These are phyloP conservation scores for Suricata suricatta DNA, from an alignment of 2,113 vertebrate species.

Conservation along the genomic window DNA sequence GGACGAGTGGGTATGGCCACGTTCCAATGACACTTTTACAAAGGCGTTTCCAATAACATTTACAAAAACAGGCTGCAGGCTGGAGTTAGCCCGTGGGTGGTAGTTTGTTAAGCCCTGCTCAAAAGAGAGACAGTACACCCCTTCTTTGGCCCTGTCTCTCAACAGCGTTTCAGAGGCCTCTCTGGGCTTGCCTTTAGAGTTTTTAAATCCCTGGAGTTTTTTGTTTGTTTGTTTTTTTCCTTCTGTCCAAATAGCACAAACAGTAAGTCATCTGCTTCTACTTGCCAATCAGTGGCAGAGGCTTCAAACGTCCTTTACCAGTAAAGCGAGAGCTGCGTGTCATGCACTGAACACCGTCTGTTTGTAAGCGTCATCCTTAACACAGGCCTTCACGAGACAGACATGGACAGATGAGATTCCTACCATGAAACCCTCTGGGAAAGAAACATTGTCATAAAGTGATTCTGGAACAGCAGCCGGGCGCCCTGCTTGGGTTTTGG, in stretches of 20 bases:
- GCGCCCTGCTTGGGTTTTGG: not conserved
- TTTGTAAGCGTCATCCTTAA: not conserved
- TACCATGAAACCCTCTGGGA: not conserved
- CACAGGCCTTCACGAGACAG: not conserved
- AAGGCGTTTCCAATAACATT: not conserved
- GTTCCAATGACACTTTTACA: not conserved
- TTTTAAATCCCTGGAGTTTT: not conserved
- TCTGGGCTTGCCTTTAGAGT: not conserved
- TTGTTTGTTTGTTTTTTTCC: not conserved
- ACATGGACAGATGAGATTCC: not conserved
- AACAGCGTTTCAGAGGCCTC: not conserved
- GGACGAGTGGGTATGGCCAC: not conserved
- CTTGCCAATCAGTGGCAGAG: not conserved
- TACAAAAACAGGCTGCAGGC: not conserved
- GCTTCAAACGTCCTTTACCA: not conserved
- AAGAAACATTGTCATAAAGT: fast-evolving
- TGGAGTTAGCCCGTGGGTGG: not conserved
- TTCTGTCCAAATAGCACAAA: not conserved
- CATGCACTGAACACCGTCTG: not conserved
- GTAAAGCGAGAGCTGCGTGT: not conserved
- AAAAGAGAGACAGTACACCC: not conserved
- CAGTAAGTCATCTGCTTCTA: not conserved
- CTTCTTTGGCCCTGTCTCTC: not conserved
- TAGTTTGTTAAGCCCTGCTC: not conserved
- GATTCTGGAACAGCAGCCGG: not conserved